phyloP scores from a whole-genome alignment of 2,888 invertebrate genomes.

The Ptycholaimellus sp. region DNA sequence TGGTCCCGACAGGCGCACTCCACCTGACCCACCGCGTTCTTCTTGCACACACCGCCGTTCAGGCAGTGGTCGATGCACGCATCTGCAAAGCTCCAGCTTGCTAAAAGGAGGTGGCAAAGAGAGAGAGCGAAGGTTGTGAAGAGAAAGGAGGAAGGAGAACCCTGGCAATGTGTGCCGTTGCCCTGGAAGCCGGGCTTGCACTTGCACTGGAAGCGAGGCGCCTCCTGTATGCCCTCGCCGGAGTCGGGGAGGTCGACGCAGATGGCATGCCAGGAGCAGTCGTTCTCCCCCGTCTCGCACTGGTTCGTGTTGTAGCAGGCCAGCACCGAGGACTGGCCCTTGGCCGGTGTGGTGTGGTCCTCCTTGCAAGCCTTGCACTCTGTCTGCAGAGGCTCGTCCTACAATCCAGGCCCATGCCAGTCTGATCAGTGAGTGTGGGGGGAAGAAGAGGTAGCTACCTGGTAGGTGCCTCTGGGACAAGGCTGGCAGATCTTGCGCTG shows the following conservation, averaged over 20 bases:
- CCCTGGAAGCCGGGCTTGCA: slow-evolving; percentile 80
- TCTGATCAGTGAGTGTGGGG: too few species aligned
- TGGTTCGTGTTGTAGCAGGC: slow-evolving; percentile 25
- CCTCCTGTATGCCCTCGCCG: too few species aligned
- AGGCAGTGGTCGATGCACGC: slow-evolving; percentile 23
- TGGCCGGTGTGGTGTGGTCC: slow-evolving; percentile 53
- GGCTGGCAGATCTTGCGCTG: slow-evolving; percentile 65
- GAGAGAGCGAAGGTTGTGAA: not conserved
- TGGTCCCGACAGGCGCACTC: slow-evolving; percentile 23
- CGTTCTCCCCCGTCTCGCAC: slow-evolving; percentile 22
- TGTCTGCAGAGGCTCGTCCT: slow-evolving; percentile 64
- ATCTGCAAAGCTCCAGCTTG: slow-evolving; percentile 10
- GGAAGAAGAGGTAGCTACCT: too few species aligned
- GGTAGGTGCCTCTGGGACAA: slow-evolving; percentile 74
- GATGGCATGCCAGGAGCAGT: slow-evolving; percentile 24
- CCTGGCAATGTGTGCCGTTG: slow-evolving; percentile 22
- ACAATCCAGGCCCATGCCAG: too few species aligned
- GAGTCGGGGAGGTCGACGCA: slow-evolving; percentile 24
- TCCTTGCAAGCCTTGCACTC: slow-evolving; percentile 66
- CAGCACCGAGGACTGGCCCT: slow-evolving; percentile 9
- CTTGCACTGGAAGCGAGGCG: slow-evolving; percentile 43
- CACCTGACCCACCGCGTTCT: slow-evolving; percentile 20
- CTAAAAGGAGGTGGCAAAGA: too few species aligned
- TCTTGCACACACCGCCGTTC: slow-evolving; percentile 24
- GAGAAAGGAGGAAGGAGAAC: slow-evolving; percentile 7